A percentile compares a stretch with the other conserved stretches of the same genome.
These are phyloP conservation scores for Agrotis segetum DNA, from an alignment of 2,888 invertebrate genomes.

Conservation along the genomic window DNA sequence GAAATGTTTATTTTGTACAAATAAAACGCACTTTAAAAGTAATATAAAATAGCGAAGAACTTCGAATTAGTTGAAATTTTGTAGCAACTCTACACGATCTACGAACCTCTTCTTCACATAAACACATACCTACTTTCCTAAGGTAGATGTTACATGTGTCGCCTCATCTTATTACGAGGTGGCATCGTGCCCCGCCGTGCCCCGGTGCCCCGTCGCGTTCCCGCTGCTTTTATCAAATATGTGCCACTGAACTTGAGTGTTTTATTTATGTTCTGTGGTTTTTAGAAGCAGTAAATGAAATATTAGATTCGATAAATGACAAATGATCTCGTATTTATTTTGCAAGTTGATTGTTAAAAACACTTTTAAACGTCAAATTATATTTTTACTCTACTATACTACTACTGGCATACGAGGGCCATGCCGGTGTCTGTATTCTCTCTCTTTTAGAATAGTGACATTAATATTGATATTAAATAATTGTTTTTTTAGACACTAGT, in stretches of 20 bases:
- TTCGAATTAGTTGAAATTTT: not conserved
- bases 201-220: not conserved
- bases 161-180: slow-evolving; percentile 14
- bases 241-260: slow-evolving; percentile 6
- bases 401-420: too few species aligned
- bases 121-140: not conserved
- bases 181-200: not conserved
- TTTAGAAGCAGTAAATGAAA: not conserved
- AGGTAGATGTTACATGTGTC: not conserved
- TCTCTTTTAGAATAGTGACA: too few species aligned
- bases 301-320: too few species aligned
- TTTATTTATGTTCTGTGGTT: slow-evolving; percentile 9
- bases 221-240: slow-evolving; percentile 22
- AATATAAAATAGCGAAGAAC: not conserved
- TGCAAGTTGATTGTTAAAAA: too few species aligned
- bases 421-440: too few species aligned
- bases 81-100: not conserved
- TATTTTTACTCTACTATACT: too few species aligned
- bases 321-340: too few species aligned
- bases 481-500: too few species aligned
- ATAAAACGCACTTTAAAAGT: not conserved
- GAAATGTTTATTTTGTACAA: not conserved
- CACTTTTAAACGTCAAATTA: too few species aligned
- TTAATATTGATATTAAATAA: too few species aligned
- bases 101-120: not conserved